Evolutionary conservation across 1,140 invertebrate species (phyloP).

Genomic region (Scylla paramamosain): DNA sequence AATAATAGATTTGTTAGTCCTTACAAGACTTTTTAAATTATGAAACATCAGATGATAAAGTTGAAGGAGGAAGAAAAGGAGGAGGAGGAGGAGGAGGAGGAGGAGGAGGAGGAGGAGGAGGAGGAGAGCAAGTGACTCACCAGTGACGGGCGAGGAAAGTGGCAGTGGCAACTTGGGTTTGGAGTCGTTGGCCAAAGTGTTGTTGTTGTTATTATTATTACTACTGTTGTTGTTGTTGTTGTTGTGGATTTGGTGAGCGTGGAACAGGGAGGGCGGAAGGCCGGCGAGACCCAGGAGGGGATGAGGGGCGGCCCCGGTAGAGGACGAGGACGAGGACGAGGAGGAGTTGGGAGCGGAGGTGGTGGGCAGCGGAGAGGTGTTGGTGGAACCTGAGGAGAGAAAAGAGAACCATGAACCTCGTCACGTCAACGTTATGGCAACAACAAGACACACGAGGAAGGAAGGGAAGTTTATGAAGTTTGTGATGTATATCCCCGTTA

Average conservation of each 20-base stretch:
- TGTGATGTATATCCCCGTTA: too few species aligned
- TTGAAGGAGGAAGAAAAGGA: too few species aligned
- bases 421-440: not conserved
- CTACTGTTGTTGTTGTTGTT: slow-evolving; percentile 75
- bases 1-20: too few species aligned
- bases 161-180: slow-evolving; percentile 73
- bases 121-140: slow-evolving; percentile 54
- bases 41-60: too few species aligned
- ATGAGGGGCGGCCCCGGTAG: slow-evolving; percentile 68
- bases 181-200: slow-evolving; percentile 27
- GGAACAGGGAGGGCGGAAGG: slow-evolving; percentile 75
- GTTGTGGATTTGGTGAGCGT: slow-evolving; percentile 71
- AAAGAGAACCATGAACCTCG: not conserved
- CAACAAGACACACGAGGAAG: not conserved
- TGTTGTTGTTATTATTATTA: slow-evolving; percentile 73
- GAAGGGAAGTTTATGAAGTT: not conserved
- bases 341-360: slow-evolving; percentile 65
- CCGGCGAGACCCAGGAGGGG: slow-evolving; percentile 73
- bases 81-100: not conserved
- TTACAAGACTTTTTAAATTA: too few species aligned
- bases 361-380: slow-evolving; percentile 70
- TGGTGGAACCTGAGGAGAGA: slow-evolving; percentile 69
- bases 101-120: slow-evolving; percentile 2
- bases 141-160: slow-evolving; percentile 69
- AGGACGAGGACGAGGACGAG: slow-evolving; percentile 75